phyloP scores from a whole-genome alignment of 2,113 vertebrate species.

The Anoplopoma fimbria region DNA sequence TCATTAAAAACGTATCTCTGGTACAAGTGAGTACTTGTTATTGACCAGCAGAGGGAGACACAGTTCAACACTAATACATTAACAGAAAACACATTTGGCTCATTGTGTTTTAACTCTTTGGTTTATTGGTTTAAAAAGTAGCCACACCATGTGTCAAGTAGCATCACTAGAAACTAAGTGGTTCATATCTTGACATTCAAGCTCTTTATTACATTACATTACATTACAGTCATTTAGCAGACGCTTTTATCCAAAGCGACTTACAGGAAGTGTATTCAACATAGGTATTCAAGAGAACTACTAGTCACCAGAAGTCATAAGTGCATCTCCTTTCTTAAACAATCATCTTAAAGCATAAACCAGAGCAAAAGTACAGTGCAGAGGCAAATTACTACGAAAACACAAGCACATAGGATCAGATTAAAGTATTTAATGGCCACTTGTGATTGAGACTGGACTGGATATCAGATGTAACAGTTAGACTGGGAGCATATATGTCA shows the following conservation, averaged over 20 bases:
- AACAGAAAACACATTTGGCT: background rate
- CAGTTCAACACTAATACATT: background rate
- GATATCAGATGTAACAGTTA: background rate
- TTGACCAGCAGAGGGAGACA: conserved; percentile 61
- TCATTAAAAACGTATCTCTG: background rate
- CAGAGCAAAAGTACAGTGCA: too few species aligned
- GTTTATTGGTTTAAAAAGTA: conserved; percentile 44
- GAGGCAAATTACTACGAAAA: too few species aligned
- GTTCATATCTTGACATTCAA: background rate
- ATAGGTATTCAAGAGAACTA: too few species aligned
- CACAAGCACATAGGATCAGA: background rate
- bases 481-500: background rate
- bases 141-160: background rate
- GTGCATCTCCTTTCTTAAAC: too few species aligned
- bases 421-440: background rate
- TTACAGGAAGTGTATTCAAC: too few species aligned
- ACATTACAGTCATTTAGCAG: too few species aligned
- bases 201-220: too few species aligned
- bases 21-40: background rate
- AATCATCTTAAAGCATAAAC: too few species aligned
- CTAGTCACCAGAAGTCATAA: too few species aligned
- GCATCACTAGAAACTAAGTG: background rate
- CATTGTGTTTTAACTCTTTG: conserved; percentile 31
- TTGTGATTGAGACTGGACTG: background rate
- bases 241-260: too few species aligned